A percentile compares a stretch with the other conserved stretches of the same genome.
These are phyloP conservation scores for Colletes latitarsis DNA, from an alignment of 1,140 invertebrate species.

Conservation along the genomic window DNA sequence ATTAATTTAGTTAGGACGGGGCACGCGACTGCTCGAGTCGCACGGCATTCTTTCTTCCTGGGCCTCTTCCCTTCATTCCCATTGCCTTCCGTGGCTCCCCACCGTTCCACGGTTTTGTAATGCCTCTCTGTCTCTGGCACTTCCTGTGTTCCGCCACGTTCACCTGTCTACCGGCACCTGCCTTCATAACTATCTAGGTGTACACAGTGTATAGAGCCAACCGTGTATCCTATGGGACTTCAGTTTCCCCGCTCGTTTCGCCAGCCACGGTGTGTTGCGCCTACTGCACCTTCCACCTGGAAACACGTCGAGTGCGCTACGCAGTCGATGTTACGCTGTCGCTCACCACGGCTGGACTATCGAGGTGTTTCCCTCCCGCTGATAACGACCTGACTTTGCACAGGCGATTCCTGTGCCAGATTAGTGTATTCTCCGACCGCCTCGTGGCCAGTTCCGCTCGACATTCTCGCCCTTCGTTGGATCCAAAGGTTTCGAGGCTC, in stretches of 20 bases:
- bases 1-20: constrained; percentile 1
- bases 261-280: constrained; percentile 35
- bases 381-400: constrained; percentile 33
- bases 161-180: constrained; percentile 76
- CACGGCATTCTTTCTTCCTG: constrained; percentile 7
- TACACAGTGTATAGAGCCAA: constrained; percentile 37
- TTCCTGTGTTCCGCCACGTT: constrained; percentile 77
- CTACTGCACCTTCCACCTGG: constrained; percentile 44
- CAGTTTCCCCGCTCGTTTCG: constrained; percentile 44
- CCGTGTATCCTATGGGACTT: constrained; percentile 53
- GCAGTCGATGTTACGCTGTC: constrained; percentile 66
- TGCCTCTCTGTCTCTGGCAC: constrained; percentile 71
- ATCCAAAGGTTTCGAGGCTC: constrained; percentile 42
- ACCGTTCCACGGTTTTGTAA: constrained; percentile 47
- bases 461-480: not conserved
- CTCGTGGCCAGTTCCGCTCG: not conserved
- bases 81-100: constrained; percentile 16
- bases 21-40: constrained; percentile 30
- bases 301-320: constrained; percentile 39
- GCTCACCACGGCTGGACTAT: constrained; percentile 37
- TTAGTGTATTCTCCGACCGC: constrained; percentile 18
- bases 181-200: constrained; percentile 68
- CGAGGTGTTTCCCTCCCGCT: constrained; percentile 23
- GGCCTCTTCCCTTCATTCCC: constrained; percentile 19
- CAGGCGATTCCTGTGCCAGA: not conserved